phyloP scores from a whole-genome alignment of 2,797 vertebrate species.

The Eulemur rubriventer region DNA sequence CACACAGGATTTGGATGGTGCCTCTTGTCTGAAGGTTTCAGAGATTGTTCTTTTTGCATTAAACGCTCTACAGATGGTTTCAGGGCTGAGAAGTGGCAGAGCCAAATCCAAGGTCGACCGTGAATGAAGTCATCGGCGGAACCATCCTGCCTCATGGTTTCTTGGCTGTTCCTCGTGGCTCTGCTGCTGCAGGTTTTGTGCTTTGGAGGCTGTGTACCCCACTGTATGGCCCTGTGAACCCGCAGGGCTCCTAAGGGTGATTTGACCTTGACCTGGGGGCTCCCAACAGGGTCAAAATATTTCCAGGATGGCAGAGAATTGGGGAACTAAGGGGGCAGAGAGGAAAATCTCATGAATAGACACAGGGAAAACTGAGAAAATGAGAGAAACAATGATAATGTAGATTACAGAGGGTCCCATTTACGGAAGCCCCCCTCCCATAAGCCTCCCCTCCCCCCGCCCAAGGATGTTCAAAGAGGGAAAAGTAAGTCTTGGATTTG shows the following conservation, averaged over 20 bases:
- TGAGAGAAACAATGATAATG: not conserved
- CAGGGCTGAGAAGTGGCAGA: not conserved
- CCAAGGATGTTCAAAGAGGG: not conserved
- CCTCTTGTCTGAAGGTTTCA: constrained; percentile 7
- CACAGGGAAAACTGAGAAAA: not conserved
- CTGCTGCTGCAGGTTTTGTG: not conserved
- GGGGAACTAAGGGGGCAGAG: no score
- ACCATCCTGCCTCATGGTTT: accelerated
- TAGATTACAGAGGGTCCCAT: not conserved
- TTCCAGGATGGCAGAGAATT: not conserved
- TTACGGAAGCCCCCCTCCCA: not conserved
- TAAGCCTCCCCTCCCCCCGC: no score
- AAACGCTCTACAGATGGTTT: not conserved
- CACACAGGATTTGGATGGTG: not conserved
- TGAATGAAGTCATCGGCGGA: not conserved
- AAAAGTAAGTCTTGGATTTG: not conserved
- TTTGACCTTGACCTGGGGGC: not conserved
- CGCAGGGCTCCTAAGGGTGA: not conserved
- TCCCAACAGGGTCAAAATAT: not conserved
- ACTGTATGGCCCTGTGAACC: accelerated
- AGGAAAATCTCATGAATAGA: no score
- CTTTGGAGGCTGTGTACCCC: not conserved
- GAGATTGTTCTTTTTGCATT: not conserved
- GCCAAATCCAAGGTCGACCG: not conserved
- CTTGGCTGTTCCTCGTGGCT: not conserved